These are phyloP conservation scores for Alviniconcha marisindica DNA, from an alignment of 1,140 invertebrate species.

Conservation along the genomic window DNA sequence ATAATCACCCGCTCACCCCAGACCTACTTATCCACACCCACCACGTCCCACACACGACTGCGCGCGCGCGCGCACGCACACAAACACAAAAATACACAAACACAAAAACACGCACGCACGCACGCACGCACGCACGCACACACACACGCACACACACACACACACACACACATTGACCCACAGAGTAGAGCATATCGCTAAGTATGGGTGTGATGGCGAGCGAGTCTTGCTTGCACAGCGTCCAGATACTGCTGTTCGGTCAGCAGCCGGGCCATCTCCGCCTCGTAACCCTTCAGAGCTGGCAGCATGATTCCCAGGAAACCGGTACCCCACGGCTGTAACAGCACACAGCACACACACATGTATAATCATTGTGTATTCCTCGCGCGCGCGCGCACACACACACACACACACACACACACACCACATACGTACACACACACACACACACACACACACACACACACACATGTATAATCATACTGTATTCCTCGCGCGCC, in stretches of 20 bases:
- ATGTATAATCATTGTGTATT: too few relatives aligned
- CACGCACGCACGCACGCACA: conserved; percentile 1
- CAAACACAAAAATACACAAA: not conserved
- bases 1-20: too few relatives aligned
- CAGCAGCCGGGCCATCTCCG: conserved; percentile 50
- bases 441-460: too few relatives aligned
- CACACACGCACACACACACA: not conserved
- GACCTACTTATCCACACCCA: too few relatives aligned
- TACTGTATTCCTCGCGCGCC: too few relatives aligned
- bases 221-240: not conserved
- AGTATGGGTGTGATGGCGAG: not conserved
- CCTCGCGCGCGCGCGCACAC: too few relatives aligned
- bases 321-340: conserved; percentile 57
- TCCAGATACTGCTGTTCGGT: conserved; percentile 52
- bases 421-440: too few relatives aligned
- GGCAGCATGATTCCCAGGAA: conserved; percentile 62
- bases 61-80: not conserved
- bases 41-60: too few relatives aligned
- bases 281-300: conserved; percentile 54
- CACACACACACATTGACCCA: not conserved
- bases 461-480: too few relatives aligned
- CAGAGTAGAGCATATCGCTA: not conserved
- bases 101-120: not conserved
- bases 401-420: too few relatives aligned
- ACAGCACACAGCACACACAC: conserved; percentile 38